Conservation (phyloP, 2,888 invertebrate species). For the Thumatha senex region DNA sequence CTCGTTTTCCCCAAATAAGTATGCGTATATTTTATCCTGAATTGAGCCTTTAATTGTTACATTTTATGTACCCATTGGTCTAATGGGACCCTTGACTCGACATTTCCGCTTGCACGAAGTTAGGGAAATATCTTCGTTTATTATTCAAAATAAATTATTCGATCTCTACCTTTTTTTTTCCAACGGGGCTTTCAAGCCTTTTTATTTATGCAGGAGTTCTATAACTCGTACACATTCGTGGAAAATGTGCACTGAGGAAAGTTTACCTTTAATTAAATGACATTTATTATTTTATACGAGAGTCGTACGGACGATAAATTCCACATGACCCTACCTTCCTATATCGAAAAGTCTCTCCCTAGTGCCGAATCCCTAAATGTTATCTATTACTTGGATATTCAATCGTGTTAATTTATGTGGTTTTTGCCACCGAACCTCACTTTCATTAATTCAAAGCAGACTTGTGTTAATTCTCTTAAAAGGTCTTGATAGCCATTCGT, state of each 20-base stretch:
- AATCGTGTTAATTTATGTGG: slow-evolving; percentile 53
- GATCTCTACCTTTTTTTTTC: slow-evolving; percentile 68
- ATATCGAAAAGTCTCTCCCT: slow-evolving; percentile 12
- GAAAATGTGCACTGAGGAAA: slow-evolving; percentile 40
- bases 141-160: slow-evolving; percentile 75
- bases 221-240: slow-evolving; percentile 51
- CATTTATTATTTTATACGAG: slow-evolving; percentile 29
- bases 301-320: slow-evolving; percentile 24
- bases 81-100: slow-evolving; percentile 48
- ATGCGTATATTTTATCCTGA: slow-evolving; percentile 14
- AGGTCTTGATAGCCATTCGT: slow-evolving; percentile 42
- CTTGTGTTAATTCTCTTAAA: slow-evolving; percentile 58
- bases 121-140: slow-evolving; percentile 66
- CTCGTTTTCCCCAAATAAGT: too few relatives aligned
- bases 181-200: slow-evolving; percentile 59
- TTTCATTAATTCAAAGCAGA: slow-evolving; percentile 55
- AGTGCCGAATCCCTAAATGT: slow-evolving; percentile 37
- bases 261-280: slow-evolving; percentile 34
- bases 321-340: slow-evolving; percentile 14
- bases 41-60: slow-evolving; percentile 51
- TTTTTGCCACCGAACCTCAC: slow-evolving; percentile 43
- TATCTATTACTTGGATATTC: slow-evolving; percentile 54
- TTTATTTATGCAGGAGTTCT: slow-evolving; percentile 67
- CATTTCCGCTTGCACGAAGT: slow-evolving; percentile 46
- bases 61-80: slow-evolving; percentile 51